Evolutionary conservation across 2,888 invertebrate genomes (phyloP).

Genomic region (Agrilus cyanescens): DNA sequence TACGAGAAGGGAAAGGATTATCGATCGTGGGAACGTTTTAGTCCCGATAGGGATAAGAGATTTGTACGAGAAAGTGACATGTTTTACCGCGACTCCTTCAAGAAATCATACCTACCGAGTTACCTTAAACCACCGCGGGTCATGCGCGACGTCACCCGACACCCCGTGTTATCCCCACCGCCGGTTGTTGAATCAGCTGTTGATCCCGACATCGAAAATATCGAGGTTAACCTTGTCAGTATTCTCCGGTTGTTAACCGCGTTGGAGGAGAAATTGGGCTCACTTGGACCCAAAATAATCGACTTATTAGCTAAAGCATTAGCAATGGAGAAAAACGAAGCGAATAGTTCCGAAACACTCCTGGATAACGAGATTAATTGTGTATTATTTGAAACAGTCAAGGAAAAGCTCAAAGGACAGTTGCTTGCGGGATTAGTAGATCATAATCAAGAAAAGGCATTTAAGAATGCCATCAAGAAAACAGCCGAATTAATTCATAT

Average conservation of each 20-base stretch:
- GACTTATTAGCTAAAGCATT: conserved; percentile 65
- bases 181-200: conserved; percentile 3
- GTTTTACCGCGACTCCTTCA: conserved; percentile 11
- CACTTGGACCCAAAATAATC: conserved; percentile 68
- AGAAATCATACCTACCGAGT: conserved; percentile 15
- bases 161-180: conserved; percentile 19
- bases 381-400: conserved; percentile 71
- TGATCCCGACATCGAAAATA: conserved; percentile 38
- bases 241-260: conserved; percentile 67
- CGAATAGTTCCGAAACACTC: conserved; percentile 65
- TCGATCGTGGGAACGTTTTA: no score
- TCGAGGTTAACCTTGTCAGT: conserved; percentile 46
- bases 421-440: conserved; percentile 48
- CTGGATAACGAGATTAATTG: conserved; percentile 59
- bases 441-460: conserved; percentile 52
- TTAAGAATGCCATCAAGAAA: conserved; percentile 62
- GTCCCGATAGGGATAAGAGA: conserved; percentile 1
- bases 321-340: conserved; percentile 61
- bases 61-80: conserved; percentile 2
- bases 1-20: not conserved
- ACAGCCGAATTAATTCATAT: conserved; percentile 63
- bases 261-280: conserved; percentile 73
- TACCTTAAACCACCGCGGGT: conserved; percentile 28
- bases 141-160: conserved; percentile 28
- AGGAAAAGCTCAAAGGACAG: conserved; percentile 74